phyloP scores from a whole-genome alignment of 2,888 invertebrate species.

The Anaspis maculata region DNA sequence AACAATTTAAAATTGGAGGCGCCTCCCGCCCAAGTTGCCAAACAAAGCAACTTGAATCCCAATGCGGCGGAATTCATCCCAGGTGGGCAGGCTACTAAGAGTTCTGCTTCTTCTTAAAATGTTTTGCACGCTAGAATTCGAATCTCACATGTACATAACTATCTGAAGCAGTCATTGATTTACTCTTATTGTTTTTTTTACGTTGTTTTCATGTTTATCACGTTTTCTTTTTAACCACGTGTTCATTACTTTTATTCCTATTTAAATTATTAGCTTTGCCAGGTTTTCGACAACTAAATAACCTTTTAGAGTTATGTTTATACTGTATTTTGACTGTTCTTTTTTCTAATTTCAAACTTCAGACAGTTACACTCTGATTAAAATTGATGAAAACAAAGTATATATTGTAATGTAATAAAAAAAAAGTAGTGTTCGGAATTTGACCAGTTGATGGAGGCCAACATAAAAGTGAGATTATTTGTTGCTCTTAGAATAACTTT shows the following conservation, averaged over 20 bases:
- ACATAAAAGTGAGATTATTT: conserved; percentile 11
- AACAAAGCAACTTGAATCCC: conserved; percentile 69
- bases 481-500: conserved; percentile 5
- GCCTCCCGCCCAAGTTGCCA: conserved; percentile 36
- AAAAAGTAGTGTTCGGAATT: no score
- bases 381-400: no score
- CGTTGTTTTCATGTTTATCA: conserved; percentile 6
- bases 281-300: neutral
- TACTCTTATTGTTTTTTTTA: conserved; percentile 11
- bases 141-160: conserved; percentile 17
- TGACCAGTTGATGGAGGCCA: no score
- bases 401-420: no score
- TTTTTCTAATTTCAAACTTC: neutral
- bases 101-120: conserved; percentile 11
- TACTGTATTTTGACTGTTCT: neutral
- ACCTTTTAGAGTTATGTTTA: neutral
- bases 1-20: conserved; percentile 32
- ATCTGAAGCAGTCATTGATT: conserved; percentile 6
- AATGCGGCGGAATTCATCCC: conserved; percentile 82
- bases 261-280: neutral
- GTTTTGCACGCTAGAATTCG: conserved; percentile 1
- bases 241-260: neutral
- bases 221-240: neutral
- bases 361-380: no score
- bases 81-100: conserved; percentile 10